These are phyloP conservation scores for Stenotaenia linearis DNA, from an alignment of 2,888 invertebrate species.

Conservation along the genomic window DNA sequence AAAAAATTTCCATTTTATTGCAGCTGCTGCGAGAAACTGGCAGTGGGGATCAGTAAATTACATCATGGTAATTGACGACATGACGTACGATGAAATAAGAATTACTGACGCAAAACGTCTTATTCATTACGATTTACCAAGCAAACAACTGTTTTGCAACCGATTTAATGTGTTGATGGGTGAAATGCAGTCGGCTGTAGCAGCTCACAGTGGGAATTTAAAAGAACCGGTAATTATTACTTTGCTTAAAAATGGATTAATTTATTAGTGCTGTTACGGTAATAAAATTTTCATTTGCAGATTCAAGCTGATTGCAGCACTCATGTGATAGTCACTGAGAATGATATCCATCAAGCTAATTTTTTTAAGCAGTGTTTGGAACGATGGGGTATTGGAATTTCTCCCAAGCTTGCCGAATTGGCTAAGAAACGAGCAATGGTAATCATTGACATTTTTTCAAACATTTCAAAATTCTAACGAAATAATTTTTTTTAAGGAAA, in stretches of 20 bases:
- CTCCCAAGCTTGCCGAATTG: background rate
- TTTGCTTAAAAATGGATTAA: too few relatives aligned
- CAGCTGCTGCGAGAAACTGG: background rate
- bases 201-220: background rate
- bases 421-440: background rate
- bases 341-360: background rate
- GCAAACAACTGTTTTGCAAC: conserved; percentile 52
- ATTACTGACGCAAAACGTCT: conserved; percentile 61
- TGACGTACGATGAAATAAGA: conserved; percentile 57
- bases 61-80: conserved; percentile 64
- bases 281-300: background rate
- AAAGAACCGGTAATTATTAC: background rate
- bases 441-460: background rate
- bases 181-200: background rate
- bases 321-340: background rate
- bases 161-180: background rate
- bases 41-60: background rate
- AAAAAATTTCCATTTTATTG: background rate
- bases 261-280: too few relatives aligned
- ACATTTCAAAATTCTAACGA: too few relatives aligned
- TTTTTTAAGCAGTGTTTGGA: background rate
- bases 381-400: background rate
- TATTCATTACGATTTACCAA: conserved; percentile 66
- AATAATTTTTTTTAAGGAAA: background rate
- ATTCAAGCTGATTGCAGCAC: background rate